Evolutionary conservation across 2,113 vertebrate species (phyloP), one percentile per base, ranked within the genome.

Genomic region (Neogale vison): DNA sequence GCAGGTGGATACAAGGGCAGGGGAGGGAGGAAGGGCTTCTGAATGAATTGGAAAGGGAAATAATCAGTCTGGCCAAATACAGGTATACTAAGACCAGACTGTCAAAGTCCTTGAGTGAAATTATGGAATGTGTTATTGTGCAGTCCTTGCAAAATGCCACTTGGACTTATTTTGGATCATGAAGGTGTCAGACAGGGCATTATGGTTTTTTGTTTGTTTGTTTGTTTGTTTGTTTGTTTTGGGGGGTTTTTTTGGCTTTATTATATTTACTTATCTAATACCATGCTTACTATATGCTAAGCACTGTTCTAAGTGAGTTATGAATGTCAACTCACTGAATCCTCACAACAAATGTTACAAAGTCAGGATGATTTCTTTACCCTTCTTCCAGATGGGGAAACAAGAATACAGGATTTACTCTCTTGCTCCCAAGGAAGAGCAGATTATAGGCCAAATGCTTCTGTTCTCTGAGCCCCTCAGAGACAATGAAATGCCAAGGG

Each of bases 91-190:
- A 55, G n/a, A 80, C 20, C 86, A 26, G 65, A 67, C 0, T 57
- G 7, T 72, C 79, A 50, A 88, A 76, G 72, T 85, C 67, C 61
- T 90, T 42, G 45, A 84, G 34, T 76, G 29, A 86, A 95, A 83
- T 42, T 12, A 86, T 0, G 5, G 8, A 87, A 61, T 24, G 9
- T 69, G 31, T 52, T 69, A 59, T 47, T 5, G 29, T 84, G 8
- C 50, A 52, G 21, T 82, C 24, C 36, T 87, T 86, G 29, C 20
- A 89, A 83, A 92, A 26, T n/a, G 21, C 45, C 59, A 52, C n/a
- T 80, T 52, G 31, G 50, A 61, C 87, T 97, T 82, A 92, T 61
- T 67, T 84, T 84, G 24, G n/a, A 95, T 24, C n/a, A 69, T 71
- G 21, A 96, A 88, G 45, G 34, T 71, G 7, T 26, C 39, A 74